Evolutionary conservation across 37 sponge, comb jelly and placozoan genomes (phyloP), one percentile per base, ranked within the genome.

Genomic region (Halisarca cf. caerulea): DNA sequence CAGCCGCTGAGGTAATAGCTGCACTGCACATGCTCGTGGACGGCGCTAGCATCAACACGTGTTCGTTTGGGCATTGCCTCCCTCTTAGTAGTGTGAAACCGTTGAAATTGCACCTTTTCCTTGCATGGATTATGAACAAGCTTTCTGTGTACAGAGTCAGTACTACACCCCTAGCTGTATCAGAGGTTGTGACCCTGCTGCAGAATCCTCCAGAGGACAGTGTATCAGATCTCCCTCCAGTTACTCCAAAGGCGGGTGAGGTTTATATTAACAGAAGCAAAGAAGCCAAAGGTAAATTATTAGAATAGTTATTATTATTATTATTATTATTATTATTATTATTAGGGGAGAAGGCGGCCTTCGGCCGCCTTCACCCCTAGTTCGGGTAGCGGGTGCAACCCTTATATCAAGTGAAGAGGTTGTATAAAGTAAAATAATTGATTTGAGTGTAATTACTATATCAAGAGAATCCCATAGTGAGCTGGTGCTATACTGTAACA

Each of bases 231-330:
- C 74, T 84, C 74, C 85, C 85, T 28, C 85, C 85, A 58, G 60
- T 33, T 36, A 73, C 25, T 20, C 85, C 85, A 58, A 84, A 73
- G 39, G 77, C 77, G 54, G 85, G 85, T 28, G 85, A 84, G 64
- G 42, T 84, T 30, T 84, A 84, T 38, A 58, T 84, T 38, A 74
- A 73, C 85, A 66, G 28, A 27, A 66, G 68, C 28, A 27, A 66
- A 66, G 68, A 18, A 66, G 68, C 68, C 68, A 66, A 66, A 66
- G 68, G 23, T 9, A 66, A 66, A 24, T 18, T 18, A 24, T 24
- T 66, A 27, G 25, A 66, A 66, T 66, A 55, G 11, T 17, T 20
- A 55, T 11, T 55, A 20, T 20, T 11, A 11, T 55, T 20, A 20
- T 55, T 55, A 17, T 20, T 20, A 55, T 55, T 55, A 55, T 55